Evolutionary conservation across 2,113 vertebrate species (phyloP), one percentile per base, ranked within the genome.

Genomic region (Pandion haliaetus): DNA sequence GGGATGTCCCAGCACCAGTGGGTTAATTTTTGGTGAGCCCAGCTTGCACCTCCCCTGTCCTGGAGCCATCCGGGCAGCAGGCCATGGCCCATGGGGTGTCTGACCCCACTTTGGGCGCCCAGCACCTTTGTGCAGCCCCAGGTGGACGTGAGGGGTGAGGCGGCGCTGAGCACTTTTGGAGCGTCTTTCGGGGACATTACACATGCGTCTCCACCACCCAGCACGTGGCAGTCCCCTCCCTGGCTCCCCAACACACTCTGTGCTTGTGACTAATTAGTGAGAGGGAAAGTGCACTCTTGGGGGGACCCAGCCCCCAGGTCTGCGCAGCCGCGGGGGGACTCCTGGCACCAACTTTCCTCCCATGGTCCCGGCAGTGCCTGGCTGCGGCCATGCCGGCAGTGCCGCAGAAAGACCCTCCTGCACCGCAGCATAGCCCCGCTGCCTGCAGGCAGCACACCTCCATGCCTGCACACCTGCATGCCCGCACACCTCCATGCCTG

Each of bases 41-140:
- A 66, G 1, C 17, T 19, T 0, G 0, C 28, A 61, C 45, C 0
- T 66, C 6, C 24, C 18, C 38, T 1, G 1, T 19, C 24, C 50
- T 6, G 3, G 38, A 54, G 49, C 66, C 5, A 11, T 31, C 28
- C 3, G 11, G 19, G n/a, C 3, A 11, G 4, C 11, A 25, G 17
- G 25, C 29, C 9, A 2, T 2, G 34, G 50, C 23, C 45, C 10
- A 0, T 4, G 57, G 4, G 18, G 13, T 8, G 28, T 31, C 66
- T 12, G 15, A 5, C 34, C 32, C 28, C 3, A 0, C 34, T 54
- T 14, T n/a, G 36, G 44, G 55, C 31, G 11, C 31, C 47, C 23
- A 5, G 2, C 18, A 7, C 24, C 45, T 40, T 17, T 2, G 1
- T 25, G 54, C 29, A 47, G 32, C 36, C 36, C 28, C 21, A 8